Conservation (phyloP, 2,888 invertebrate genomes). For the Pandemis corylana region DNA sequence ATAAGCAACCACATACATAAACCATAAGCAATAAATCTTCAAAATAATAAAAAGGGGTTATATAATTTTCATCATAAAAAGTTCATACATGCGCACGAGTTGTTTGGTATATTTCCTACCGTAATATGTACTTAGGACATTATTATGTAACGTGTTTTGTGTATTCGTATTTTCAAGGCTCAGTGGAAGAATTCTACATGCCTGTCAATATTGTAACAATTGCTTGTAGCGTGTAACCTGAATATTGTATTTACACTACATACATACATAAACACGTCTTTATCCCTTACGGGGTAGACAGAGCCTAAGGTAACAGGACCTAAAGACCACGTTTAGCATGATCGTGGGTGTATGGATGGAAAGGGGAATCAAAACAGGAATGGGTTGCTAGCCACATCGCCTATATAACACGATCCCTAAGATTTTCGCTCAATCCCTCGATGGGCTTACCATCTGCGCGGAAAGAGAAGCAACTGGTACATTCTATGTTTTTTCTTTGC, state of each 20-base stretch:
- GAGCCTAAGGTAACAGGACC: too few species aligned
- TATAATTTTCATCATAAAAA: constrained; percentile 29
- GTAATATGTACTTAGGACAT: constrained; percentile 18
- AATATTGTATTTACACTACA: constrained; percentile 1
- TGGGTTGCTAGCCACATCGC: too few species aligned
- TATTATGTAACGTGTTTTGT: constrained; percentile 30
- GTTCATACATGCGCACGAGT: constrained; percentile 2
- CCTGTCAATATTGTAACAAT: constrained; percentile 25
- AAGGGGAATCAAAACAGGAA: too few species aligned
- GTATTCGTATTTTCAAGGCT: constrained; percentile 23
- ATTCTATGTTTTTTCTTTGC: too few species aligned
- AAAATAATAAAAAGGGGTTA: constrained; percentile 28
- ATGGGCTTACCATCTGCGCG: too few species aligned
- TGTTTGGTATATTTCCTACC: constrained; percentile 27
- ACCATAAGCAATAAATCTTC: constrained; percentile 25
- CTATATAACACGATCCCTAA: too few species aligned
- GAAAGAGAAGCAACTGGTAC: too few species aligned
- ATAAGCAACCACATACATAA: constrained; percentile 29
- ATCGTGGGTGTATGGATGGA: too few species aligned
- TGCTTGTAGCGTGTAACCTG: not conserved
- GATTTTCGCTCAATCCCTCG: too few species aligned
- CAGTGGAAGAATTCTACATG: constrained; percentile 34
- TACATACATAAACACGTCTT: too few species aligned
- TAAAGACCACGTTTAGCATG: too few species aligned
- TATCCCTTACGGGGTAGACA: too few species aligned